Conservation (phyloP, 2,797 vertebrate species). For the Crax fasciolata region DNA sequence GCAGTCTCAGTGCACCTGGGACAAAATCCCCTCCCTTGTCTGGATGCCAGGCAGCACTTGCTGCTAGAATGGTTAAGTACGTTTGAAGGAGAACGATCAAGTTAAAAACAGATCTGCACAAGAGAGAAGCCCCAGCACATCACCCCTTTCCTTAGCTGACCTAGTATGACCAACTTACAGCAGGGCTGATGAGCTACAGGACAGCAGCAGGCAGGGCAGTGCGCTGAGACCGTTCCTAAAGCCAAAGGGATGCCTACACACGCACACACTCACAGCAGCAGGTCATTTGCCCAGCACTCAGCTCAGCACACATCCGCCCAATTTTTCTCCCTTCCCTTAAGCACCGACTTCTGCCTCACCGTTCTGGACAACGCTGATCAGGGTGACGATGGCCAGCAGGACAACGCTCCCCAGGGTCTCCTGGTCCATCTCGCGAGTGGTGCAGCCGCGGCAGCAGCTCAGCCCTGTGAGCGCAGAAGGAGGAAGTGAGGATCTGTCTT, state of each 20-base stretch:
- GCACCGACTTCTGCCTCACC: constrained; percentile 82
- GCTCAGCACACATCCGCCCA: neutral
- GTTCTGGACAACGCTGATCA: constrained; percentile 93
- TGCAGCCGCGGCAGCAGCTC: neutral
- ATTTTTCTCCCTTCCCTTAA: neutral
- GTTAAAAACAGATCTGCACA: neutral
- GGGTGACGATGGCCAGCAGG: constrained; percentile 90
- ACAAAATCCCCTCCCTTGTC: neutral
- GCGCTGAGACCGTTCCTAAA: neutral
- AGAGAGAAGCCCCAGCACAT: neutral
- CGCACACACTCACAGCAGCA: neutral
- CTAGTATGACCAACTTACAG: neutral
- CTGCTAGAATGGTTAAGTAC: neutral
- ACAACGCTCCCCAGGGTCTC: constrained; percentile 88
- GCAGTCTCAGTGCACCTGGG: neutral
- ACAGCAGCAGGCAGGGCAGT: neutral
- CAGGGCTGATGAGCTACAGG: neutral
- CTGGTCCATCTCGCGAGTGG: constrained; percentile 83
- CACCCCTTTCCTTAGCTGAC: neutral
- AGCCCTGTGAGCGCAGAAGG: constrained; percentile 20
- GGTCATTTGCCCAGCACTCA: neutral
- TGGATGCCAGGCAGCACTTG: neutral
- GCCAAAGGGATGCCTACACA: neutral
- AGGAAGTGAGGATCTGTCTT: constrained; percentile 77
- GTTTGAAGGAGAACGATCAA: neutral